Conservation (phyloP, 2,888 invertebrate genomes). For the Drosophila anceps region DNA sequence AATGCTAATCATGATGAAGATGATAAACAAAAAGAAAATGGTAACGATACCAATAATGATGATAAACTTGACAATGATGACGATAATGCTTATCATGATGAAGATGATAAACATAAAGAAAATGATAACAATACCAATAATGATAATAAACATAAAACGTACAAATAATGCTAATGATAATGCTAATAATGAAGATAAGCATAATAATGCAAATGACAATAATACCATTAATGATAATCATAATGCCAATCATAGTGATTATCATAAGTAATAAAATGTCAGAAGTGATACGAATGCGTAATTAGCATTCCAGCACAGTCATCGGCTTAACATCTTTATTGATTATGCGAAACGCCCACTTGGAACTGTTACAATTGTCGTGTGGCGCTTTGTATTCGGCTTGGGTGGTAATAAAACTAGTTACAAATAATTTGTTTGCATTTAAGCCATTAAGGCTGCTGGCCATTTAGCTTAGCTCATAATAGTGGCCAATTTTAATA, state of each 20-base stretch:
- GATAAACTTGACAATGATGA: neutral
- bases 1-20: neutral
- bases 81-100: too few species aligned
- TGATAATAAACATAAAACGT: too few species aligned
- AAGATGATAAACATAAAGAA: neutral
- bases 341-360: conserved; percentile 13
- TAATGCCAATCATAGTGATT: neutral
- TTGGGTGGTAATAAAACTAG: conserved; percentile 56
- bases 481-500: conserved; percentile 41
- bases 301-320: conserved; percentile 5
- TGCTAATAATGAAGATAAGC: neutral
- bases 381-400: conserved; percentile 4
- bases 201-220: conserved; percentile 1
- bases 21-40: neutral
- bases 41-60: neutral
- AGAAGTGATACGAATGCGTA: neutral
- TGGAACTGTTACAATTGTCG: conserved; percentile 6
- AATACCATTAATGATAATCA: neutral
- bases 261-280: neutral
- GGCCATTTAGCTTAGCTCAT: conserved; percentile 35
- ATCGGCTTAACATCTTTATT: neutral
- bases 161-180: neutral
- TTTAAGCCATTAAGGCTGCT: neutral
- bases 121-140: neutral
- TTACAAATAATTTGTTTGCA: conserved; percentile 52